phyloP scores from a whole-genome alignment of 2,888 invertebrate genomes.

The Lochmaea capreae region DNA sequence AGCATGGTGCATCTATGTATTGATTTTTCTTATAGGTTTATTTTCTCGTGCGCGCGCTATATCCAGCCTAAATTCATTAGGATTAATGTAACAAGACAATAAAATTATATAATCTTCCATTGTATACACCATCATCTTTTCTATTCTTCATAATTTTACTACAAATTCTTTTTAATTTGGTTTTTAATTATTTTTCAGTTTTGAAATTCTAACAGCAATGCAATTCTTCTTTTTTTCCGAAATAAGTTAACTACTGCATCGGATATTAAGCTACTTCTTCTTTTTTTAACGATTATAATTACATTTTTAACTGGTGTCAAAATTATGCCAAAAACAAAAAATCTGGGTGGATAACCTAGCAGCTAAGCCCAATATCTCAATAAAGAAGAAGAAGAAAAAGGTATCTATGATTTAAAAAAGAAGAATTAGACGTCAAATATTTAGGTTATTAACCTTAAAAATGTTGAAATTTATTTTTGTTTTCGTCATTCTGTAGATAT shows the following conservation, averaged over 20 bases:
- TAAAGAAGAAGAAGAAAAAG: too few relatives aligned
- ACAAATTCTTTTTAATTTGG: background rate
- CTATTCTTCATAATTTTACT: background rate
- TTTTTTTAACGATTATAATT: too few relatives aligned
- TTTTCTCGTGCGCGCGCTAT: slow-evolving; percentile 11
- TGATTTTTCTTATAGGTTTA: slow-evolving; percentile 28
- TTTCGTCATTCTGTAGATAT: background rate
- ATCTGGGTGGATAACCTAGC: too few relatives aligned
- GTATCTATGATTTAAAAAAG: background rate
- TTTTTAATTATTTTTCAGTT: too few relatives aligned
- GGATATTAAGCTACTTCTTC: too few relatives aligned
- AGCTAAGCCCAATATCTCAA: too few relatives aligned
- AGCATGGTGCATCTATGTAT: slow-evolving; percentile 15
- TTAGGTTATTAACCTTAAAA: background rate
- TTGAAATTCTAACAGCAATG: background rate
- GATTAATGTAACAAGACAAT: background rate
- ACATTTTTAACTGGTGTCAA: too few relatives aligned
- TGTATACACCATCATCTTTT: background rate
- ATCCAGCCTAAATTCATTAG: background rate
- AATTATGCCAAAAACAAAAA: too few relatives aligned
- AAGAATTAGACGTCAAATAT: background rate
- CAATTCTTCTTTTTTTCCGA: background rate
- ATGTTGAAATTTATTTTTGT: background rate
- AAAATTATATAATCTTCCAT: background rate
- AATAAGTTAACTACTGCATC: too few relatives aligned